Conservation (phyloP, 2,888 invertebrate species). For the Microplitis deprimator region DNA sequence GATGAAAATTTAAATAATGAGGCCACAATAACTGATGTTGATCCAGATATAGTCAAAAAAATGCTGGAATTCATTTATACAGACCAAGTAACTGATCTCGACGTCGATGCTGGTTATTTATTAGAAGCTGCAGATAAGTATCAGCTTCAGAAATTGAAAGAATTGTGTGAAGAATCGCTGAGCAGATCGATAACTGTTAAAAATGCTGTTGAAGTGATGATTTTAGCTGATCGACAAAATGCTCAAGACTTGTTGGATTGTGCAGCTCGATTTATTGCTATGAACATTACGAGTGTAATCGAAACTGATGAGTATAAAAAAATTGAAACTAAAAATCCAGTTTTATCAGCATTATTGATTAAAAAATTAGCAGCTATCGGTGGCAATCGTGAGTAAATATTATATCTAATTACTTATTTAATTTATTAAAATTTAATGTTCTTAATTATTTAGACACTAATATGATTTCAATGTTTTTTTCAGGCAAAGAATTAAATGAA, state of each 20-base stretch:
- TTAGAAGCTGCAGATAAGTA: constrained; percentile 21
- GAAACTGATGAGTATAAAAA: no score
- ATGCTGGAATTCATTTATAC: constrained; percentile 19
- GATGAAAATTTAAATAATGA: background rate
- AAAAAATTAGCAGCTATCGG: no score
- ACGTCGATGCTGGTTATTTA: background rate
- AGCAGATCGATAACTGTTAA: background rate
- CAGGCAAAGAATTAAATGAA: no score
- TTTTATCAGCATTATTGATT: no score
- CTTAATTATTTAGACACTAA: no score
- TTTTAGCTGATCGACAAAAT: background rate
- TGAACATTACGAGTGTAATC: no score
- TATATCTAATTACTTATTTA: no score
- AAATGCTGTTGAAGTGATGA: constrained; percentile 5
- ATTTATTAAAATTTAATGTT: no score
- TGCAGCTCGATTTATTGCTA: no score
- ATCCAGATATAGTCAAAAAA: constrained; percentile 3
- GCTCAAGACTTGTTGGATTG: background rate
- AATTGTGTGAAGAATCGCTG: constrained; percentile 5
- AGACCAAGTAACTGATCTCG: background rate
- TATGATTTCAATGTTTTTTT: no score
- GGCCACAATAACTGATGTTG: background rate
- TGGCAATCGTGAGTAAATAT: no score
- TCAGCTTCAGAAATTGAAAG: background rate
- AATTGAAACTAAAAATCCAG: no score